Evolutionary conservation across 2,888 invertebrate species (phyloP).

Genomic region (Metacarcinus magister): DNA sequence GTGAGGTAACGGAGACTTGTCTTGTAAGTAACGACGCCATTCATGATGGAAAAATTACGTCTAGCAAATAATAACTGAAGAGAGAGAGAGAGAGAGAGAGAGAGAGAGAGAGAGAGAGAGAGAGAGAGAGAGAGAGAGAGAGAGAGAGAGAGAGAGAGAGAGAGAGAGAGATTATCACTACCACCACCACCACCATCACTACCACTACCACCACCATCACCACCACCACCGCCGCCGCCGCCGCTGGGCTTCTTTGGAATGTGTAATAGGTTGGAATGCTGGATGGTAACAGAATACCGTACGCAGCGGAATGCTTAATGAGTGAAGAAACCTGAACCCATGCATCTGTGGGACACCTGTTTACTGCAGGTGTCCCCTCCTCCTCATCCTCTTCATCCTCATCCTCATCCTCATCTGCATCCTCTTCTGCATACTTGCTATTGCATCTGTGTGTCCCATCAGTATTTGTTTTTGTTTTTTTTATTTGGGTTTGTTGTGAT

Average conservation of each 20-base stretch:
- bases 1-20: background rate
- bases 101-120: slow-evolving; percentile 15
- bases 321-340: background rate
- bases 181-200: slow-evolving; percentile 13
- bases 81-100: background rate
- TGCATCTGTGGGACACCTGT: slow-evolving; percentile 1
- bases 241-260: background rate
- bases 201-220: background rate
- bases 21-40: slow-evolving; percentile 2
- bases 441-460: background rate
- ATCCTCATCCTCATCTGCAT: background rate
- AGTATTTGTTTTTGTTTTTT: background rate
- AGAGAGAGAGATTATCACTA: background rate
- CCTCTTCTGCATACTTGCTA: background rate
- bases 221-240: background rate
- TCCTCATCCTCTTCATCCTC: background rate
- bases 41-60: background rate
- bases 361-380: background rate
- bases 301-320: background rate
- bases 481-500: background rate
- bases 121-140: slow-evolving; percentile 21
- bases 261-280: background rate
- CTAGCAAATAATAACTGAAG: background rate
- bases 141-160: background rate
- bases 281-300: slow-evolving; percentile 9